phyloP scores from a whole-genome alignment of 2,888 invertebrate genomes.

The Coremacera marginata region DNA sequence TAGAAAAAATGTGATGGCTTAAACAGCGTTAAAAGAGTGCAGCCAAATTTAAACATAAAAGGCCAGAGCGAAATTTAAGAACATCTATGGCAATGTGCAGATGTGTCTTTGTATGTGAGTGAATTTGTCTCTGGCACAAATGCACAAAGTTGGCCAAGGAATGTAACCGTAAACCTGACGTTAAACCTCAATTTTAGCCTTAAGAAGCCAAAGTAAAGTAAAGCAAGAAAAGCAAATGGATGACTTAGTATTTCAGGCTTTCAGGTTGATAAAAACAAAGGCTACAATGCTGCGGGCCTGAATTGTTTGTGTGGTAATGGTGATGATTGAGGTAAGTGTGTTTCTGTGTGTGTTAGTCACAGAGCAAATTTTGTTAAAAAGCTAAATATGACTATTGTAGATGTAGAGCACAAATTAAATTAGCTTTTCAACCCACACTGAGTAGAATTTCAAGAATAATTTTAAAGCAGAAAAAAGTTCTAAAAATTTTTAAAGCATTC shows the following conservation, averaged over 20 bases:
- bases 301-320: neutral
- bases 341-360: too few relatives aligned
- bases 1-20: slow-evolving; percentile 20
- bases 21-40: slow-evolving; percentile 28
- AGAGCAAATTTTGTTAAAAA: too few relatives aligned
- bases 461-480: too few relatives aligned
- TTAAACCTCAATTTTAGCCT: slow-evolving; percentile 25
- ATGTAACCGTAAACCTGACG: slow-evolving; percentile 31
- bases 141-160: slow-evolving; percentile 6
- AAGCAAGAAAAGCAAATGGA: slow-evolving; percentile 8
- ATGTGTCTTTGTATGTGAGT: neutral
- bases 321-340: too few relatives aligned
- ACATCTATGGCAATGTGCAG: slow-evolving; percentile 50
- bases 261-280: neutral
- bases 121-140: slow-evolving; percentile 13
- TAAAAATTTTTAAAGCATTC: too few relatives aligned
- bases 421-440: too few relatives aligned
- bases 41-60: slow-evolving; percentile 47
- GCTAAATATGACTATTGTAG: too few relatives aligned
- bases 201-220: slow-evolving; percentile 13
- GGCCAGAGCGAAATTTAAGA: slow-evolving; percentile 50
- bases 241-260: slow-evolving; percentile 7
- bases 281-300: neutral
- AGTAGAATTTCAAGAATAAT: too few relatives aligned
- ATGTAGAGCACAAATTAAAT: too few relatives aligned